Conservation (phyloP, 1,140 invertebrate genomes). For the Homalodisca vitripennis region DNA sequence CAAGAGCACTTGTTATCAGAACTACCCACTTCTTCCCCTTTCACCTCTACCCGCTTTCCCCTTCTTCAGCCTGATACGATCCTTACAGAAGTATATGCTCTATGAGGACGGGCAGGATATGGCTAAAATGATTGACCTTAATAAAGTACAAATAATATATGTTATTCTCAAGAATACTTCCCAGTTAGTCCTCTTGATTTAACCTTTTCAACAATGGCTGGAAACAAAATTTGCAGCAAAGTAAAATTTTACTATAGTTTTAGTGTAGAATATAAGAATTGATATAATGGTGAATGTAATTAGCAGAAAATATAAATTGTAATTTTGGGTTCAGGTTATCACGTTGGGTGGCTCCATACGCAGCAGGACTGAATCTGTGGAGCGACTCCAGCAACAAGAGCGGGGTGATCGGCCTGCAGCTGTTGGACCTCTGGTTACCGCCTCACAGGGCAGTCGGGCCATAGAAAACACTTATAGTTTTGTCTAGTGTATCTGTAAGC, state of each 20-base stretch:
- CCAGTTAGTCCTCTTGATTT: too few relatives aligned
- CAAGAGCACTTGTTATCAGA: too few relatives aligned
- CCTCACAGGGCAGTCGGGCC: slow-evolving; percentile 55
- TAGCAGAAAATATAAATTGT: background rate
- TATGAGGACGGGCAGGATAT: too few relatives aligned
- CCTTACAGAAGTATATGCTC: too few relatives aligned
- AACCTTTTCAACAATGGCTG: too few relatives aligned
- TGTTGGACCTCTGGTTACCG: slow-evolving; percentile 54
- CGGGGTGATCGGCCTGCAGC: slow-evolving; percentile 42
- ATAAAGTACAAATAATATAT: too few relatives aligned
- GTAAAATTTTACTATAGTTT: too few relatives aligned
- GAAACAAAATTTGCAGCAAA: background rate
- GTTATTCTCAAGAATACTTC: too few relatives aligned
- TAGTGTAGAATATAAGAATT: background rate
- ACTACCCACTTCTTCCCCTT: too few relatives aligned
- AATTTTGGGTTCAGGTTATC: slow-evolving; percentile 42
- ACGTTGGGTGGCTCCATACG: slow-evolving; percentile 67
- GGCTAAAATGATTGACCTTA: too few relatives aligned
- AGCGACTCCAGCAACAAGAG: slow-evolving; percentile 59
- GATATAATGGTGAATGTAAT: background rate
- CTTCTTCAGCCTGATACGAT: too few relatives aligned
- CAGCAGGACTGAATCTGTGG: slow-evolving; percentile 63
- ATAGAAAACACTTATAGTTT: slow-evolving; percentile 75
- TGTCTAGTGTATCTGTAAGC: slow-evolving; percentile 53
- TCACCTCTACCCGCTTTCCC: too few relatives aligned